These are phyloP conservation scores for Cranoglanis bouderius DNA, from an alignment of 2,113 vertebrate species.

Conservation along the genomic window DNA sequence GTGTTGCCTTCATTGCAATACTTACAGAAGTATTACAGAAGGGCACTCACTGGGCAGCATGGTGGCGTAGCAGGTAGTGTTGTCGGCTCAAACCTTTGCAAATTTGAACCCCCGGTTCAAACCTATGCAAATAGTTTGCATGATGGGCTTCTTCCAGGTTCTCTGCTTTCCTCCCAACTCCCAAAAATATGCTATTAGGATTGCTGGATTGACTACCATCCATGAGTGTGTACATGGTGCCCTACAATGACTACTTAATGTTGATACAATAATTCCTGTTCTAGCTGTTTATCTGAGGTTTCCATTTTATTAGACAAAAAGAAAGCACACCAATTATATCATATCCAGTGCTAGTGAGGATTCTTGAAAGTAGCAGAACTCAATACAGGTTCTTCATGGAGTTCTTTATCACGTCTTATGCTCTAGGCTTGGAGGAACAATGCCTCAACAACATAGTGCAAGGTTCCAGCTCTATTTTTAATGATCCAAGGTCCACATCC, in stretches of 20 bases:
- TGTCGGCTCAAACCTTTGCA: too few relatives aligned
- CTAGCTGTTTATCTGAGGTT: slow-evolving; percentile 64
- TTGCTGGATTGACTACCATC: not conserved
- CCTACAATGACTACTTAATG: slow-evolving; percentile 55
- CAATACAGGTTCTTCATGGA: not conserved
- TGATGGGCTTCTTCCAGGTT: not conserved
- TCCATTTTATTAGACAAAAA: slow-evolving; percentile 75
- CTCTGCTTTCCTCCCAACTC: not conserved
- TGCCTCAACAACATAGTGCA: slow-evolving; percentile 32
- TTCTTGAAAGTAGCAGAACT: not conserved
- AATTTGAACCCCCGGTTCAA: too few relatives aligned
- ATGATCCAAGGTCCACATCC: slow-evolving; percentile 36
- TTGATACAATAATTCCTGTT: slow-evolving; percentile 69
- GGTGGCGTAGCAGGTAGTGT: slow-evolving; percentile 62
- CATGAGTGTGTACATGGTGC: not conserved
- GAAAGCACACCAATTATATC: slow-evolving; percentile 57
- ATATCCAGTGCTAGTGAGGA: not conserved
- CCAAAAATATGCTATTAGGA: not conserved
- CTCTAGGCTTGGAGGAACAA: slow-evolving; percentile 26
- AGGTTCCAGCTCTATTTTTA: slow-evolving; percentile 54
- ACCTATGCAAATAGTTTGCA: too few relatives aligned
- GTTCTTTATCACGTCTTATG: slow-evolving; percentile 3
- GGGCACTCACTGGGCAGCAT: slow-evolving; percentile 60
- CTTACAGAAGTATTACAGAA: not conserved
- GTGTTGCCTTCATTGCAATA: too few relatives aligned